Base-by-base conservation (phyloP, 2,888 invertebrate genomes). In the Apocheima hispidaria region DNA sequence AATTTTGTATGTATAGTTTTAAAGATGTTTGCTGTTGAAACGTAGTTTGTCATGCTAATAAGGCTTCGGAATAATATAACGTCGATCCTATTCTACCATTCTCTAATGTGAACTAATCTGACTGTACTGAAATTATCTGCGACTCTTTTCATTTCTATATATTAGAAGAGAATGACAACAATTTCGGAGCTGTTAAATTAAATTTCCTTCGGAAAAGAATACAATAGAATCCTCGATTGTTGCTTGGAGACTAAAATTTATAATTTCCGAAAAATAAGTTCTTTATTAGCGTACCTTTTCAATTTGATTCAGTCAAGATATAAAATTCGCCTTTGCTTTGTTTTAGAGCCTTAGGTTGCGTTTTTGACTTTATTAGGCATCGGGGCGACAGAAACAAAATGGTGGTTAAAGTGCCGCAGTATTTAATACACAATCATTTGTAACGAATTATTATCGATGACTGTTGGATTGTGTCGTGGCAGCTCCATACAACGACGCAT, bases 1-100 rank as follows among this genome's bases (percentile, higher is more conserved):
- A 33, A 28, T 41, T 28, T 41, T n/a, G 23, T 23, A 30, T 2
- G n/a, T 20, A 41, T 30, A 14, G 41, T 44, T 46, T n/a, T 46
- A 38, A 14, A 43, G 26, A 36, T 54, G 44, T 44, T 54, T 36
- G 26, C 36, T 41, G 43, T 43, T 43, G 41, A 43, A 33, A 56
- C 59, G 7, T 20, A 48, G n/a, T 41, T n/a, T 41, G 21, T 12
- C 21, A 12, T 41, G 41, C 21, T 21, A 21, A n/a, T 20, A n/a
- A n/a, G 41, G 21, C 36, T 36, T 41, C 12, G 4, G 9, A 41
- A 41, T n/a, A 21, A 41, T 21, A 41, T 10, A 1, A 12, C 21
- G 4, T 40, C 20, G 20, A 20, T 20, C 2, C 9, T 36, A 6
- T 9, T 10, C 1, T n/a, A 20, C 7, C 38, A 4, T n/a, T 21